A percentile compares a stretch with the other conserved stretches of the same genome.
phyloP scores from a whole-genome alignment of 2,888 invertebrate species.

The Caenorhabditis sp. region DNA sequence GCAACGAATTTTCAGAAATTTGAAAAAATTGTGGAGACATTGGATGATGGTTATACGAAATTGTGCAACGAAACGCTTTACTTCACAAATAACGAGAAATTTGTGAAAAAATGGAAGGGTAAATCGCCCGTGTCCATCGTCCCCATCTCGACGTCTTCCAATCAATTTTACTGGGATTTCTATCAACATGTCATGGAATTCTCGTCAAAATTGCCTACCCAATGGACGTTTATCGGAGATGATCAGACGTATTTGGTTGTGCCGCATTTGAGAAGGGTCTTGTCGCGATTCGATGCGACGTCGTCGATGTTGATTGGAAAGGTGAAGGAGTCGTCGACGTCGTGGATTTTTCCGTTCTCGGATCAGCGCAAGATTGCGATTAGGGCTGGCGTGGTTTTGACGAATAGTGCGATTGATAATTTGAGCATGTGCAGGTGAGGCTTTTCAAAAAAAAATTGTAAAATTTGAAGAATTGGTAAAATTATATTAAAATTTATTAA shows the following conservation, averaged over 20 bases:
- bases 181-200: conserved; percentile 34
- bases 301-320: conserved; percentile 22
- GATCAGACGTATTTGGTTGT: conserved; percentile 40
- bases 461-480: too few species aligned
- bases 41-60: conserved; percentile 33
- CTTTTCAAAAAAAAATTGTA: too few species aligned
- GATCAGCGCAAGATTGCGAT: conserved; percentile 16
- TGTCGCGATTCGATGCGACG: conserved; percentile 16
- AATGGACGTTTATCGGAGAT: conserved; percentile 42
- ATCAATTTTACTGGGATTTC: conserved; percentile 30
- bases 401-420: conserved; percentile 26
- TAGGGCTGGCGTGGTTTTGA: conserved; percentile 23
- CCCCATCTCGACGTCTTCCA: neutral
- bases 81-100: conserved; percentile 23
- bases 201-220: conserved; percentile 24
- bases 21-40: conserved; percentile 22
- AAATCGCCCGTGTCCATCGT: conserved; percentile 10
- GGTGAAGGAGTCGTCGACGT: conserved; percentile 18
- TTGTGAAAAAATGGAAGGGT: conserved; percentile 18
- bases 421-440: conserved; percentile 21
- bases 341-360: conserved; percentile 32
- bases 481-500: too few species aligned
- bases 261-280: conserved; percentile 13
- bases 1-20: conserved; percentile 18
- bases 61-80: conserved; percentile 34